These are phyloP conservation scores for Drosophila truncata DNA, from an alignment of 1,140 invertebrate species.

Conservation along the genomic window DNA sequence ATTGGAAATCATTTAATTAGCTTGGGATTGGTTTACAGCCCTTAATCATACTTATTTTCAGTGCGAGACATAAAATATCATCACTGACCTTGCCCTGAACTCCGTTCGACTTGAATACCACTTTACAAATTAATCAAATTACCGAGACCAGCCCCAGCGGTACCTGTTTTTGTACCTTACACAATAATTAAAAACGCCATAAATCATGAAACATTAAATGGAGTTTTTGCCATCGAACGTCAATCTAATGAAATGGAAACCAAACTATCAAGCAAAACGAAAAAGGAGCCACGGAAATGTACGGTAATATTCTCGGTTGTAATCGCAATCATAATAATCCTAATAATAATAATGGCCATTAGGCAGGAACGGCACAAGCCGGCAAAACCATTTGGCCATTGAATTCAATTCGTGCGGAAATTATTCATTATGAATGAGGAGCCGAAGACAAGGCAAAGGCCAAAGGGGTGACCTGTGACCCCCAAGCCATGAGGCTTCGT, in stretches of 20 bases:
- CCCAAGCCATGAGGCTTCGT: constrained; percentile 3
- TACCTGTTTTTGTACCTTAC: constrained; percentile 10
- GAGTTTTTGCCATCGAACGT: constrained; percentile 29
- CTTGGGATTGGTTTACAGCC: not conserved
- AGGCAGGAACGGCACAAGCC: constrained; percentile 66
- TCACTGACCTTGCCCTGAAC: constrained; percentile 11
- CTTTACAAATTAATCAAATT: constrained; percentile 51
- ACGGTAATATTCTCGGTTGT: constrained; percentile 45
- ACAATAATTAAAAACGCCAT: constrained; percentile 68
- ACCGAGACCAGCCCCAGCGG: not conserved
- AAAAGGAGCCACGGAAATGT: constrained; percentile 18
- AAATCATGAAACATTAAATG: constrained; percentile 63
- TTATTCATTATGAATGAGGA: constrained; percentile 76
- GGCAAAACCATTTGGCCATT: constrained; percentile 71
- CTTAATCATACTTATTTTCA: constrained; percentile 5
- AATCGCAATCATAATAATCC: constrained; percentile 76
- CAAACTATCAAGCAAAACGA: constrained; percentile 1
- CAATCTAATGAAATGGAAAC: constrained; percentile 50
- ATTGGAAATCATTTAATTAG: constrained; percentile 17
- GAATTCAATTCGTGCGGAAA: constrained; percentile 78
- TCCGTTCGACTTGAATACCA: not conserved
- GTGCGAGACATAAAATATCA: not conserved
- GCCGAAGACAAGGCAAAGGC: constrained; percentile 40
- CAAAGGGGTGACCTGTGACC: constrained; percentile 32
- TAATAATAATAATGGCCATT: constrained; percentile 81